Conservation (phyloP, 37 sponge, comb jelly and placozoan species). For the Bolinopsis microptera region DNA sequence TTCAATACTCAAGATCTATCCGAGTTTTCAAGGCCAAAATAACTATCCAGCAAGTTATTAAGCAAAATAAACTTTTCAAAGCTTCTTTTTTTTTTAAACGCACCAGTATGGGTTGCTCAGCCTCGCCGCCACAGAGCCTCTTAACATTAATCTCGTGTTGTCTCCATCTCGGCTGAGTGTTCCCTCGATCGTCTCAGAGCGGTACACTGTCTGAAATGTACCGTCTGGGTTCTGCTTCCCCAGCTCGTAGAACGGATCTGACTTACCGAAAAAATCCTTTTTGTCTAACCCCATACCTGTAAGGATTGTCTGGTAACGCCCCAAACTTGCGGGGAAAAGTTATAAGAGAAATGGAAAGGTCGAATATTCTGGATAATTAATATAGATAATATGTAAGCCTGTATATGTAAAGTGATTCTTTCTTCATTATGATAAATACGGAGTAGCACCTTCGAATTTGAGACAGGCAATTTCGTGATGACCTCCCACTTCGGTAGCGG, state of each 20-base stretch:
- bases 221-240: conserved; percentile 73
- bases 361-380: no score
- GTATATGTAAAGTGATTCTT: not conserved
- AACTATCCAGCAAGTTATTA: no score
- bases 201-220: conserved; percentile 71
- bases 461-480: conserved; percentile 29
- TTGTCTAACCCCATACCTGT: conserved; percentile 74
- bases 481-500: not conserved
- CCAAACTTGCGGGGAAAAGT: no score
- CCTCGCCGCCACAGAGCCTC: not conserved
- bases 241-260: conserved; percentile 54
- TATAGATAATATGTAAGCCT: not conserved
- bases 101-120: not conserved
- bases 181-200: conserved; percentile 66
- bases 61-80: no score
- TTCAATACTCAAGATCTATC: no score
- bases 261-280: conserved; percentile 71
- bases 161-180: not conserved
- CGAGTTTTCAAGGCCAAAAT: no score
- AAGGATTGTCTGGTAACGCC: no score
- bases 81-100: no score
- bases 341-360: no score
- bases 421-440: no score
- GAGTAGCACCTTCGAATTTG: conserved; percentile 51
- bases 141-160: not conserved